Percentiles rank a stretch among this genome's conserved stretches.
phyloP scores from a whole-genome alignment of 2,888 invertebrate species.

The Orthosia gothica region DNA sequence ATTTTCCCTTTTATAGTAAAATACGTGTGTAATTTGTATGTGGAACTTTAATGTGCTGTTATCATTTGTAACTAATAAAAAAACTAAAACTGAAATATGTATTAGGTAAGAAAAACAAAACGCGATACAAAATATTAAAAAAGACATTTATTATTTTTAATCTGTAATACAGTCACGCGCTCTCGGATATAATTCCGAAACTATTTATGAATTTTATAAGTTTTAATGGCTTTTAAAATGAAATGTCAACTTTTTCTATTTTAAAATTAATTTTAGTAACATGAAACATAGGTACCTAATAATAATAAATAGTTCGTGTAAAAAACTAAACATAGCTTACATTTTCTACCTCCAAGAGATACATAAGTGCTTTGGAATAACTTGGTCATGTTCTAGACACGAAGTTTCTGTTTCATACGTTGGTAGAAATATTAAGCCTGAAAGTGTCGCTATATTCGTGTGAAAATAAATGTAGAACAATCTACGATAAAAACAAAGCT shows the following conservation, averaged over 20 bases:
- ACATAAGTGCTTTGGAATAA: neutral
- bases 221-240: constrained; percentile 35
- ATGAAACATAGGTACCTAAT: constrained; percentile 4
- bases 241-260: constrained; percentile 43
- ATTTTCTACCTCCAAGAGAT: neutral
- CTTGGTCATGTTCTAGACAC: neutral
- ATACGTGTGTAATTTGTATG: neutral
- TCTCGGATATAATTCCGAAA: constrained; percentile 10
- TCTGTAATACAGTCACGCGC: constrained; percentile 33
- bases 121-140: constrained; percentile 1
- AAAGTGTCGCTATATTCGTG: neutral
- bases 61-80: neutral
- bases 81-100: neutral
- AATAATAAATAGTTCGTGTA: constrained; percentile 8
- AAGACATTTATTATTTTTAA: constrained; percentile 14
- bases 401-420: neutral
- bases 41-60: neutral
- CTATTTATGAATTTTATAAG: constrained; percentile 39
- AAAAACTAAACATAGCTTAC: constrained; percentile 25
- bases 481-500: no score
- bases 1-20: neutral
- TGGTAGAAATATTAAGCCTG: neutral
- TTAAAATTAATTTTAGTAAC: neutral
- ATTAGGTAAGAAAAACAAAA: neutral
- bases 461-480: neutral